A percentile compares a stretch with the other conserved stretches of the same genome.
Evolutionary conservation across 2,113 vertebrate species (phyloP).

Genomic region (Struthidea cinerea): DNA sequence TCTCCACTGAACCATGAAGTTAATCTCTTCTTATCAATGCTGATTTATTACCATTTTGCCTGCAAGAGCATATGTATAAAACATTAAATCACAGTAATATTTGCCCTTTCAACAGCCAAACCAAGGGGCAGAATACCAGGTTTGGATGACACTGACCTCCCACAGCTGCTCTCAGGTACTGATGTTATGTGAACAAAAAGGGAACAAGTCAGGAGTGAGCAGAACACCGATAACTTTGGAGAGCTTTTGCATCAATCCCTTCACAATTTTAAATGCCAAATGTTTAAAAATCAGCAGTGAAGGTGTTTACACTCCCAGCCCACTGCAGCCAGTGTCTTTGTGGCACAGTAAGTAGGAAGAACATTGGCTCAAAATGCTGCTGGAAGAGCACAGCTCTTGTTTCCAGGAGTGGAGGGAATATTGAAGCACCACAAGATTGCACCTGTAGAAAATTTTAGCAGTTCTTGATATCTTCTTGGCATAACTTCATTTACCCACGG

Average conservation of each 20-base stretch:
- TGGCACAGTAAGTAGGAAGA: background rate
- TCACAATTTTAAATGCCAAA: background rate
- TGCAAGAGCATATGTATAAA: background rate
- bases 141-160: background rate
- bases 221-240: background rate
- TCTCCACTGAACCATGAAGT: background rate
- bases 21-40: background rate
- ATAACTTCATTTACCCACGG: background rate
- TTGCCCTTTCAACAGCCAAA: background rate
- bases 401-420: background rate
- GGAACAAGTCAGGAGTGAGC: accelerated
- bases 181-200: background rate
- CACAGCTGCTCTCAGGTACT: background rate
- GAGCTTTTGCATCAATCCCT: background rate
- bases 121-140: background rate
- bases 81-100: background rate
- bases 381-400: background rate
- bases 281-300: background rate
- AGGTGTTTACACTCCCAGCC: background rate
- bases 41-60: background rate
- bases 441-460: background rate
- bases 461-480: background rate
- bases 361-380: background rate
- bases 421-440: background rate
- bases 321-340: background rate